Evolutionary conservation across 2,797 vertebrate species (phyloP), one percentile per base, ranked within the genome.

Genomic region (Limnodromus scolopaceus): DNA sequence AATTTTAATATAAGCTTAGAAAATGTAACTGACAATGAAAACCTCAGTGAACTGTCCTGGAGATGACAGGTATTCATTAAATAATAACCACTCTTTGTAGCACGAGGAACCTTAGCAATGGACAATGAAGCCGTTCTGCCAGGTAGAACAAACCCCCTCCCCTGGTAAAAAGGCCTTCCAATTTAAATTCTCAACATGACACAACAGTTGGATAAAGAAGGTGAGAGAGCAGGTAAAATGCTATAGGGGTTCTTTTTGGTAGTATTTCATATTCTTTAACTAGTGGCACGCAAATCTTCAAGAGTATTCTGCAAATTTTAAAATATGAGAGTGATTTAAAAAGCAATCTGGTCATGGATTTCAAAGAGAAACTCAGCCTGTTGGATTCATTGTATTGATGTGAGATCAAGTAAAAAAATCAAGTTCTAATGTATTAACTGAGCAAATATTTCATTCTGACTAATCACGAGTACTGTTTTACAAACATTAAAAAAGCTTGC

Each of bases 21-120:
- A 92, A 93, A 89, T 70, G 64, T 89, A 79, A 48, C 51, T 60
- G 78, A 38, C 60, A 91, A 32, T 66, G 66, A 82, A 91, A 96
- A 94, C 71, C 77, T 89, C 51, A 66, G 63, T 70, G 92, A 93
- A 84, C 66, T 51, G 60, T 89, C 70, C 66, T 77, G 48, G 86
- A 84, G 81, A 89, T 0, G 14, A 66, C 57, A 79, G 66, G 36
- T 84, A 55, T 85, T 92, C 84, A 91, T 96, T 91, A 94, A 96
- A 94, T 96, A 93, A 94, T 92, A 96, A 86, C 74, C 11, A 32
- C 49, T 84, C 72, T 96, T 93, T 92, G 92, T 88, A 92, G 76
- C 82, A 81, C 19, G 13, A 88, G 57, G 79, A 87, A 38, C 71
- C 32, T 75, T 57, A 58, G 41, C 45, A 45, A 43, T 86, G 76